Evolutionary conservation across 2,113 vertebrate species (phyloP), one percentile per base, ranked within the genome.

Genomic region (Ramphastos sulfuratus): DNA sequence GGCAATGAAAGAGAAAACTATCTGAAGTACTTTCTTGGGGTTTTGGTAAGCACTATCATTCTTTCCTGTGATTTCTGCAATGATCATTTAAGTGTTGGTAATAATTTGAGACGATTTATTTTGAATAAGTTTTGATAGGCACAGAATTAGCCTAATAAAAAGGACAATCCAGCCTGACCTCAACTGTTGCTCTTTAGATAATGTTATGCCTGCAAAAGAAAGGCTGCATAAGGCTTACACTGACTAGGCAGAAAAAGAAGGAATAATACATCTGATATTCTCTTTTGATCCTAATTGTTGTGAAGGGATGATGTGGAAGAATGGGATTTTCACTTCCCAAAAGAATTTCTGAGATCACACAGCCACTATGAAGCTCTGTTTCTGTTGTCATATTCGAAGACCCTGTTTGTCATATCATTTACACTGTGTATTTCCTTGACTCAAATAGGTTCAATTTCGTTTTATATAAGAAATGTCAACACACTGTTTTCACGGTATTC

Each of bases 11-110:
- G 75, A 82, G 50, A 90, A 91, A 94, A 75, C 44, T 83, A 64
- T 81, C 54, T 90, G 89, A 94, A 94, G 70, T 86, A 74, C 69
- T 90, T 93, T 85, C 89, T 85, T 92, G 72, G 82, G 93, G 87
- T 83, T 96, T 95, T 94, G 85, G 85, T 94, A 94, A 92, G 85
- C 80, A 65, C 55, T 64, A 30, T 81, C 55, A 27, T 87, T 92
- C 83, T 90, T 94, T 93, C 39, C 65, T 95, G 72, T 73, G 35
- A 90, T 91, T 91, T 94, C 91, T 90, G 35, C 71, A 87, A 91
- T 55, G n/a, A 90, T 81, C 8, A 25, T 64, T 85, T 90, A 83
- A 94, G n/a, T 75, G 27, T 19, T 75, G 55, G 54, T 46, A 90
- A 74, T 91, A 70, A 82, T 78, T 65, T 84, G 65, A 82, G 44